Conservation (phyloP, 2,797 vertebrate genomes). For the Sebastiscus albofasciatus region DNA sequence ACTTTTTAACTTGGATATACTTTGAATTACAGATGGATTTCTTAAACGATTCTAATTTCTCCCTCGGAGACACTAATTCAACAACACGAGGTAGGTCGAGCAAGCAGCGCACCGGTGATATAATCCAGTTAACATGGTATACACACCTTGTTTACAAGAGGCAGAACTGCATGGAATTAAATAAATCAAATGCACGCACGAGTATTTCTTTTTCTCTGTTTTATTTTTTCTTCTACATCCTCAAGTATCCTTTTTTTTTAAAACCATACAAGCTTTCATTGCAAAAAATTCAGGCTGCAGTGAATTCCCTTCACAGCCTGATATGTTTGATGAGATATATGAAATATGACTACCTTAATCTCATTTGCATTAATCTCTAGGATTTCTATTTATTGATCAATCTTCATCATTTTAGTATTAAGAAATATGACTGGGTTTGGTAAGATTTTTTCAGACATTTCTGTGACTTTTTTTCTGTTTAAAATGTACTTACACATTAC, state of each 20-base stretch:
- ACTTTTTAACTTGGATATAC: slow-evolving; percentile 13
- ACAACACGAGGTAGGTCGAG: slow-evolving; percentile 57
- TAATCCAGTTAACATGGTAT: neutral
- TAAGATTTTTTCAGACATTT: neutral
- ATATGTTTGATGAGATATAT: neutral
- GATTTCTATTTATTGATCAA: neutral
- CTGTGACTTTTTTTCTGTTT: neutral
- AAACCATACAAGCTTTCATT: neutral
- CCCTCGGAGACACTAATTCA: slow-evolving; percentile 44
- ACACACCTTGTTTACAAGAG: neutral
- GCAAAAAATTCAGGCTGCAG: neutral
- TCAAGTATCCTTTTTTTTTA: neutral
- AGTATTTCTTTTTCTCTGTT: too few species aligned
- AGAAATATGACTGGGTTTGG: neutral
- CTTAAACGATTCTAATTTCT: slow-evolving; percentile 51
- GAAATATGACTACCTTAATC: neutral
- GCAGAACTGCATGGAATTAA: neutral
- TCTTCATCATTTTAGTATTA: neutral
- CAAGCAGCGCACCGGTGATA: neutral
- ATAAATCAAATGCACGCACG: neutral
- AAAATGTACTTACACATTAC: neutral
- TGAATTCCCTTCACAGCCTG: neutral
- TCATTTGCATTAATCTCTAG: neutral
- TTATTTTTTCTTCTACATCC: neutral
- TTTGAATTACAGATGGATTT: slow-evolving; percentile 69